Base-by-base conservation (phyloP, 1,140 invertebrate species). In the Macrosteles quadrilineatus region DNA sequence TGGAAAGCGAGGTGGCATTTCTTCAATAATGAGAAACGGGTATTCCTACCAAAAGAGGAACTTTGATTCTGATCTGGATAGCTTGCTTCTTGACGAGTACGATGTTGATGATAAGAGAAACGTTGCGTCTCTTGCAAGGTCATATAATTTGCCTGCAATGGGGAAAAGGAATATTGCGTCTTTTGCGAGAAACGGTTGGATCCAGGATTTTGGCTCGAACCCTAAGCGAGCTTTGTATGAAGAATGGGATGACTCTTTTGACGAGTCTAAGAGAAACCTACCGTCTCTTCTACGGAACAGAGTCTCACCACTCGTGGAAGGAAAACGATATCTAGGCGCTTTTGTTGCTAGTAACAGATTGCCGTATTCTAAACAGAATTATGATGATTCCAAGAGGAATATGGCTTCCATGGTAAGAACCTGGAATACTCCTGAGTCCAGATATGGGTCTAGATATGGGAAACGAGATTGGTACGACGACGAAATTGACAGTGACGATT, bases 191-290 rank as follows among this genome's bases (percentile, higher is more conserved):
- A 71, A 64, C 55, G 71, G 68, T 32, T 57, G 70, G 53, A n/a
- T 72, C 68, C 9, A 43, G 45, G 25, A 64, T 59, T 19, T 59
- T 31, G 19, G 57, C 23, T 2, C 69, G 9, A 71, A 72, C 65
- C 43, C 45, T 21, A 70, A 72, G 4, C 32, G 67, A 27, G 63
- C 72, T 31, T 62, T 32, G 9, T 67, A 57, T 50, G 70, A 70
- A 47, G 71, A 72, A 4, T 23, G 62, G 19, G 55, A 59, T 6
- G 25, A 73, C 12, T 17, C 32, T 29, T 47, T 69, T 12, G 67
- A 72, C 11, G 70, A 71, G 11, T 71, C 73, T 11, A 77, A 76
- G 45, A 70, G 75, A 40, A 73, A 77, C 67, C 17, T 77, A 21
- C 72, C 71, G 19, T 73, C 74, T 0, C 47, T 77, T 12, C 47